phyloP scores from a whole-genome alignment of 2,888 invertebrate species.

The Hofmannophila pseudospretella region DNA sequence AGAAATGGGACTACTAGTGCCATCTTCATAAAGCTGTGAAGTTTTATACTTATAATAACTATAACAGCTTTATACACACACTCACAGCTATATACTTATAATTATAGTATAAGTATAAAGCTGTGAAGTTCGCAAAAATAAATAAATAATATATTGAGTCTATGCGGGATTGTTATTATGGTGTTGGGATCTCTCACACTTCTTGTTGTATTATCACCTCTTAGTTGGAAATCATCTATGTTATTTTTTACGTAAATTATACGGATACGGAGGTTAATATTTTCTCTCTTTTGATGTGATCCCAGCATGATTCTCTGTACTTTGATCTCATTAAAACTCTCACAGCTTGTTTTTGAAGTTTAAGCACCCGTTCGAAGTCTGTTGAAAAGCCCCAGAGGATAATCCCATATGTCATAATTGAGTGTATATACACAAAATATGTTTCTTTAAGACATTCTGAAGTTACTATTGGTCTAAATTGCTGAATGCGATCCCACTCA shows the following conservation, averaged over 20 bases:
- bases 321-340: background rate
- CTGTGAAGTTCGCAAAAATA: too few species aligned
- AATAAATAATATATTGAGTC: too few species aligned
- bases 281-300: background rate
- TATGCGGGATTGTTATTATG: background rate
- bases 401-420: background rate
- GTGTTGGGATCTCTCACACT: background rate
- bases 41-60: too few species aligned
- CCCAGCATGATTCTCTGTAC: background rate
- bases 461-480: background rate
- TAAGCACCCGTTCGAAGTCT: background rate
- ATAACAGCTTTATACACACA: too few species aligned
- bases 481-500: too few species aligned
- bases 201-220: too few species aligned
- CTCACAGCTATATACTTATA: too few species aligned
- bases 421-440: background rate
- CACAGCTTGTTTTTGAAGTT: background rate
- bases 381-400: background rate
- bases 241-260: background rate
- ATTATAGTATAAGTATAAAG: too few species aligned
- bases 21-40: too few species aligned
- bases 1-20: too few species aligned
- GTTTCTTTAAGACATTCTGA: background rate
- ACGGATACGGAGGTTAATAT: background rate
- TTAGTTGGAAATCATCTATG: background rate